A percentile compares a stretch with the other conserved stretches of the same genome.
Evolutionary conservation across 2,888 invertebrate genomes (phyloP).

Genomic region (Ornithoptera alexandrae): DNA sequence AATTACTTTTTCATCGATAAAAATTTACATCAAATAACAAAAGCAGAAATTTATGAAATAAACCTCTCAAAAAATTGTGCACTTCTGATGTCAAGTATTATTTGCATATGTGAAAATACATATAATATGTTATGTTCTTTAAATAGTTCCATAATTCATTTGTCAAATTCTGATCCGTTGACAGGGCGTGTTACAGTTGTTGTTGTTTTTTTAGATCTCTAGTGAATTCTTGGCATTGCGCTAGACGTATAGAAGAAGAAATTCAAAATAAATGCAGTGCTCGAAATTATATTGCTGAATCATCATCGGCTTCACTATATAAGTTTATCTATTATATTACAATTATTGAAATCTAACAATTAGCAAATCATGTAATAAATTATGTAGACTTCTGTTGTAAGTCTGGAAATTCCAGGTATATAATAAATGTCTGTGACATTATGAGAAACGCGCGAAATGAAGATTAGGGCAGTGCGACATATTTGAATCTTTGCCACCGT

Average conservation of each 20-base stretch:
- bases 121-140: conserved; percentile 6
- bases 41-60: too few species aligned
- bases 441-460: conserved; percentile 55
- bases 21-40: too few species aligned
- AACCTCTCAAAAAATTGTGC: too few species aligned
- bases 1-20: too few species aligned
- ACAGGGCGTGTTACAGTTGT: conserved; percentile 46
- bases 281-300: background rate
- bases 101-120: background rate
- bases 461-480: conserved; percentile 72
- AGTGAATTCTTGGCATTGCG: conserved; percentile 50
- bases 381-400: background rate
- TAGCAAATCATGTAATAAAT: background rate
- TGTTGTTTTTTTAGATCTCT: conserved; percentile 39
- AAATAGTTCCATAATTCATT: conserved; percentile 40
- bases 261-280: background rate
- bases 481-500: conserved; percentile 77
- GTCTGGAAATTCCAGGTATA: conserved; percentile 29
- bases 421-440: conserved; percentile 47
- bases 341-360: background rate
- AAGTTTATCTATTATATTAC: background rate
- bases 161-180: conserved; percentile 46
- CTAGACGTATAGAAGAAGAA: background rate
- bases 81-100: background rate
- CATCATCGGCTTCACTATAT: background rate